Evolutionary conservation across 1,140 invertebrate species (phyloP).

Genomic region (Globodera ellingtonae): DNA sequence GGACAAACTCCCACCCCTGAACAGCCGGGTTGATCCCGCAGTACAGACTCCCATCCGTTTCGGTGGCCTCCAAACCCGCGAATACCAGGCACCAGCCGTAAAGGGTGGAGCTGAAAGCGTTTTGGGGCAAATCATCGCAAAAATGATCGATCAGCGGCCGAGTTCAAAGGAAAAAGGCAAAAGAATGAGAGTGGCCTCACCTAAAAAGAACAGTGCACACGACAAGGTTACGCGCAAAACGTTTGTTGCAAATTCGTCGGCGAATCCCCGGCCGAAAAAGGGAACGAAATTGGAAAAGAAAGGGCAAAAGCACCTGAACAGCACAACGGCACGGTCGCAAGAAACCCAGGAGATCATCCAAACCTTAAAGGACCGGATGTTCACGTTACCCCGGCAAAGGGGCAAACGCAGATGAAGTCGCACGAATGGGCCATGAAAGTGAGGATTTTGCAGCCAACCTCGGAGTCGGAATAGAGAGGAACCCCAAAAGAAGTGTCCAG

Average conservation of each 20-base stretch:
- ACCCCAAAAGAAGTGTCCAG: conserved; percentile 46
- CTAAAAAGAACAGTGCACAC: conserved; percentile 51
- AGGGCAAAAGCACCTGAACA: conserved; percentile 27
- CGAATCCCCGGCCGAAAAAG: conserved; percentile 56
- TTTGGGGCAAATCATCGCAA: no score
- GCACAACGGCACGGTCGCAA: conserved; percentile 59
- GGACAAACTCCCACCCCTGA: conserved; percentile 22
- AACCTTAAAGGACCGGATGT: not conserved
- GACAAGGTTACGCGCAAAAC: conserved; percentile 57
- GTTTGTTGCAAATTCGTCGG: conserved; percentile 58
- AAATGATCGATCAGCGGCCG: not conserved
- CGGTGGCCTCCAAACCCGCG: conserved; percentile 54
- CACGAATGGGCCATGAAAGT: conserved; percentile 62
- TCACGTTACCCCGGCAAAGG: not conserved
- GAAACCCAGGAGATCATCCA: conserved; percentile 65
- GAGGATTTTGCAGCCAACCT: conserved; percentile 61
- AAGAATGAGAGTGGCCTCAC: not conserved
- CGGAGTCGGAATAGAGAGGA: conserved; percentile 52
- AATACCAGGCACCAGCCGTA: conserved; percentile 63
- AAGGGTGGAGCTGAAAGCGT: conserved; percentile 41
- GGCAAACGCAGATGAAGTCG: conserved; percentile 61
- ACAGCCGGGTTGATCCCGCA: conserved; percentile 54
- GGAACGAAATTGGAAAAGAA: not conserved
- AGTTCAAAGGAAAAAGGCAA: not conserved
- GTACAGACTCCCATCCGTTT: conserved; percentile 43